Conservation (phyloP, 2,888 invertebrate species). For the Cecidostiba fungosa region DNA sequence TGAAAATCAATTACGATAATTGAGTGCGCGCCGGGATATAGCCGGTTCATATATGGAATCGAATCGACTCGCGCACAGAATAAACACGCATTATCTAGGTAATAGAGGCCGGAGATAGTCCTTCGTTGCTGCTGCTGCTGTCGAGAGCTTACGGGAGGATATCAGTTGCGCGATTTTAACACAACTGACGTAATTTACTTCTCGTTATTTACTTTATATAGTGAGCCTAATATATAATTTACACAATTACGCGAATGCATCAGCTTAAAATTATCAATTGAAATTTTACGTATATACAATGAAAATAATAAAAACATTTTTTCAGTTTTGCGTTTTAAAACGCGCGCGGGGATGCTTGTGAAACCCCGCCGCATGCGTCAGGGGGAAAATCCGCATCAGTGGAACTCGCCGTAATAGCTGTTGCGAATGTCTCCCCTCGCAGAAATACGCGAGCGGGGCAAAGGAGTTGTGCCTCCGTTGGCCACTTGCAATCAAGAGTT, state of each 20-base stretch:
- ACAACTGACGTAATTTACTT: too few species aligned
- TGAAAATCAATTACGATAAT: slow-evolving; percentile 57
- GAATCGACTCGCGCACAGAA: slow-evolving; percentile 38
- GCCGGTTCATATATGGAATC: slow-evolving; percentile 15
- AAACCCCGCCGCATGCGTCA: too few species aligned
- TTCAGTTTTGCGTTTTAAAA: too few species aligned
- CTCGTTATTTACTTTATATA: too few species aligned
- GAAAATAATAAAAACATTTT: too few species aligned
- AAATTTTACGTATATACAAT: too few species aligned
- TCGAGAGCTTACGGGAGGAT: too few species aligned
- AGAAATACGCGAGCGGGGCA: background rate
- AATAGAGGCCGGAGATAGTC: background rate
- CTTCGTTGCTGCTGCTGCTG: background rate
- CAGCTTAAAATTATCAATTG: too few species aligned
- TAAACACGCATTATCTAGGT: slow-evolving; percentile 47
- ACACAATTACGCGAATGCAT: too few species aligned
- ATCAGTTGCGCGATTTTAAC: too few species aligned
- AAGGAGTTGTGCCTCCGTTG: background rate
- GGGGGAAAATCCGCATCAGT: background rate
- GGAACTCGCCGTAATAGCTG: slow-evolving; percentile 1
- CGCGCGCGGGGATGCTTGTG: too few species aligned
- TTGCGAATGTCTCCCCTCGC: background rate
- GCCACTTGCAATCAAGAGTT: slow-evolving; percentile 13
- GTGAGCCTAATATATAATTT: too few species aligned
- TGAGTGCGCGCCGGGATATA: slow-evolving; percentile 20